These are phyloP conservation scores for Psettodes erumei DNA, from an alignment of 2,113 vertebrate species.

Conservation along the genomic window DNA sequence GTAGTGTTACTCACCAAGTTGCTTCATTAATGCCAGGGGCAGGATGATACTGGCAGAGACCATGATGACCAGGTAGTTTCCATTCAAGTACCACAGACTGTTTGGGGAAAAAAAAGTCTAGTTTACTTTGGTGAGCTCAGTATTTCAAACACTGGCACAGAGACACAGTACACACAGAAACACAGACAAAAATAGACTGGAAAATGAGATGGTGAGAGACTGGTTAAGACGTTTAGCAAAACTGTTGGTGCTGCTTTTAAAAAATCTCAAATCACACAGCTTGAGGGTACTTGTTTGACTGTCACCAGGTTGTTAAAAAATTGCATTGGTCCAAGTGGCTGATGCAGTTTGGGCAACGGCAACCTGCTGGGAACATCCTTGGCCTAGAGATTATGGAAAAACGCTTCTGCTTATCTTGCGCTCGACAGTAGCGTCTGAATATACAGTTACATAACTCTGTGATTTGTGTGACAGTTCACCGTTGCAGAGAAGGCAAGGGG, in stretches of 20 bases:
- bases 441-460: slow-evolving; percentile 44
- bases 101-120: slow-evolving; percentile 48
- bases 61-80: slow-evolving; percentile 97
- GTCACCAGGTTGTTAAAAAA: slow-evolving; percentile 10
- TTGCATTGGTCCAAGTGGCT: neutral
- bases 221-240: neutral
- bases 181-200: slow-evolving; percentile 7
- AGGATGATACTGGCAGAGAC: slow-evolving; percentile 90
- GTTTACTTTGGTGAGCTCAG: slow-evolving; percentile 55
- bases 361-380: slow-evolving; percentile 19
- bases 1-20: slow-evolving; percentile 88
- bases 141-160: slow-evolving; percentile 49
- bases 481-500: slow-evolving; percentile 14
- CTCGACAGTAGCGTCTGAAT: slow-evolving; percentile 28
- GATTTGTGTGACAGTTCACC: slow-evolving; percentile 44
- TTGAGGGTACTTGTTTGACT: neutral
- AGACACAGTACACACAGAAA: slow-evolving; percentile 49
- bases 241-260: neutral
- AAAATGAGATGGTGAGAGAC: neutral
- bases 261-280: neutral
- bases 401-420: slow-evolving; percentile 31
- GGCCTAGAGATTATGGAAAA: slow-evolving; percentile 33
- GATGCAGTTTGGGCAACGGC: neutral
- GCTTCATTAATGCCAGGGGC: slow-evolving; percentile 96
- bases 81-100: slow-evolving; percentile 96